Evolutionary conservation across 2,888 invertebrate species (phyloP).

Genomic region (Buathra laborator): DNA sequence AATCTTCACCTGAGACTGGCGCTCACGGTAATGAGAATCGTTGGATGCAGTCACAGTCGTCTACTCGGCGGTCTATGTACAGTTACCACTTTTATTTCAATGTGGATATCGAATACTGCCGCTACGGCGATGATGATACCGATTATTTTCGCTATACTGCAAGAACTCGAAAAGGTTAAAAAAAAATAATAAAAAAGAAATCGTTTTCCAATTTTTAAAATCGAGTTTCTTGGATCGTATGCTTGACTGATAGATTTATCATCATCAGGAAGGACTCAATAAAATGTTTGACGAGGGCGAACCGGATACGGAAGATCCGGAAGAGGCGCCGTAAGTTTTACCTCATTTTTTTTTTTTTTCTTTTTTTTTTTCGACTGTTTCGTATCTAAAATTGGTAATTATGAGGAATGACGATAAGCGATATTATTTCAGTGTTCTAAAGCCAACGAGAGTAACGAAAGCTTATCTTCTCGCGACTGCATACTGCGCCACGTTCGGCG

Average conservation of each 20-base stretch:
- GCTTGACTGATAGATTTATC: background rate
- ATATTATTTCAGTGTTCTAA: slow-evolving; percentile 3
- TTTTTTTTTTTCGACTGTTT: background rate
- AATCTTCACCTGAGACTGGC: slow-evolving; percentile 95
- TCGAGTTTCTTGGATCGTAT: too few relatives aligned
- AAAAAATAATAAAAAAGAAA: background rate
- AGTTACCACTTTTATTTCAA: slow-evolving; percentile 86
- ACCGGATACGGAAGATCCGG: slow-evolving; percentile 44
- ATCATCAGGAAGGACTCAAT: slow-evolving; percentile 70
- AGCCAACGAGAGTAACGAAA: slow-evolving; percentile 77
- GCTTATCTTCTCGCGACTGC: slow-evolving; percentile 80
- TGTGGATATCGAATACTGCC: slow-evolving; percentile 88
- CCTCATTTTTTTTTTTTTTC: background rate
- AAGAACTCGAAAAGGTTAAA: slow-evolving; percentile 84
- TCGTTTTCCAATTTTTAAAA: background rate
- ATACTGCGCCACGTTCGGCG: slow-evolving; percentile 84
- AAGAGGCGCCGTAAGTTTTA: slow-evolving; percentile 60
- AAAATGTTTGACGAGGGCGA: slow-evolving; percentile 52
- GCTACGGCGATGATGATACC: slow-evolving; percentile 87
- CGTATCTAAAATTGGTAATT: background rate
- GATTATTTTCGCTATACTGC: slow-evolving; percentile 85
- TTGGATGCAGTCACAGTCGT: slow-evolving; percentile 89
- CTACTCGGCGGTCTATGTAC: slow-evolving; percentile 75
- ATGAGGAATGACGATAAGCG: too few relatives aligned
- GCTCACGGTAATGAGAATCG: slow-evolving; percentile 89